Base-by-base conservation (phyloP, 2,797 vertebrate genomes). In the Tragopan temminckii region DNA sequence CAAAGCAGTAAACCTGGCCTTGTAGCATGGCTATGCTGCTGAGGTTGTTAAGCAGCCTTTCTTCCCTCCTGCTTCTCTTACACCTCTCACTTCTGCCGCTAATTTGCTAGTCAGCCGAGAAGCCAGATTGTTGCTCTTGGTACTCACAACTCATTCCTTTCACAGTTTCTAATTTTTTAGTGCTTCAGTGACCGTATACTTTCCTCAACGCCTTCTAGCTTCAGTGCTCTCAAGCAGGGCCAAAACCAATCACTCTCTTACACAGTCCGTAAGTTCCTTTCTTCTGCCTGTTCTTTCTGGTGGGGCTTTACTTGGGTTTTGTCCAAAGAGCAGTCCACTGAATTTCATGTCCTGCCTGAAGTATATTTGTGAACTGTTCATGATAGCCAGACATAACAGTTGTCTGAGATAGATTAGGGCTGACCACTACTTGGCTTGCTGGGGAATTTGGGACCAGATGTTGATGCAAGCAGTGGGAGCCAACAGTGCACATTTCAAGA, bases 301-400 rank as follows among this genome's bases (percentile, higher is more conserved):
- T 94, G 35, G 68, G 58, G 25, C 48, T 93, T 90, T 87, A 48
- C 85, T 91, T 95, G 93, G 59, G 36, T 40, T 94, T 59, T 89
- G 4, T 83, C 83, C 94, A 94, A 84, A 81, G 85, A 88, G 9
- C 85, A 84, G 70, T 91, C 77, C 67, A 35, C 62, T 86, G 85
- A 52, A 91, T 93, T 93, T 84, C 70, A 31, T 63, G 82, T 89
- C 42, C 66, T 93, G 88, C 66, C 77, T 9, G 1, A 59, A 86
- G 48, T 79, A 10, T 90, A 59, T 95, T 88, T 92, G 82, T 18
- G 40, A 94, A 48, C 77, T 88, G 80, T 46, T 85, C 7, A 12
- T 70, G 77, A 86, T 79, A 3, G 77, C 91, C 93, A 96, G 95
- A 96, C 82, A 79, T 92, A 94, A 91, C 91, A 93, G 74, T 91